Base-by-base conservation (phyloP, 1,140 invertebrate genomes). In the Ceratina australensis region DNA sequence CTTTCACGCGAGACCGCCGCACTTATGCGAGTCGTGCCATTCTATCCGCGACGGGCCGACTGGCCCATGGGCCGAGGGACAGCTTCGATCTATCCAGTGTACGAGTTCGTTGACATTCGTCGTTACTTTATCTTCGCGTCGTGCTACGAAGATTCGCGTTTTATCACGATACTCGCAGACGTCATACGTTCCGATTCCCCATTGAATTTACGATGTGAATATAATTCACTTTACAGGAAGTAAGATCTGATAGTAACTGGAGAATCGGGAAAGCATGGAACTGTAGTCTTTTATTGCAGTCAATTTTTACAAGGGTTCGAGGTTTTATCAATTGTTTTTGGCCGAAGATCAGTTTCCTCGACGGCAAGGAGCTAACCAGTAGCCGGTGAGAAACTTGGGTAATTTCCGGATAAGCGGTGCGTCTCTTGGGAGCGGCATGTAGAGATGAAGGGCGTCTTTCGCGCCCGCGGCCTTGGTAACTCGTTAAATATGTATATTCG, bases 401-500 rank as follows among this genome's bases (percentile, higher is more conserved):
- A 89, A 90, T 90, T 90, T 90, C 83, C 85, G 81, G 83, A 49
- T 59, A 73, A 78, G 24, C 65, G 65, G 8, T 66, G n/a, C 66
- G 66, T 16, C 78, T 69, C 73, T 20, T 50, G 63, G 64, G 80
- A 73, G 20, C 49, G 49, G 49, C 79, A 28, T 4, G 47, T 75
- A 80, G 80, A 78, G 52, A 71, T 66, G 72, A 69, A 78, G 59
- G 74, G 66, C 81, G 68, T 77, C 77, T 81, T 83, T 82, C 66
- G 81, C 63, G 86, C 82, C 85, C 79, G 86, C 85, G 87, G 89
- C 86, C 80, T 86, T 85, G 80, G 16, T 79, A 86, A 85, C 84
- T 90, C 82, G 87, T 91, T 91, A 91, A 91, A 91, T 91, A 91
- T 91, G 88, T 84, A 91, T 88, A 83, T 77, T 61, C 81, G 61